Conservation (phyloP, 1,140 invertebrate species). For the Apis laboriosa region DNA sequence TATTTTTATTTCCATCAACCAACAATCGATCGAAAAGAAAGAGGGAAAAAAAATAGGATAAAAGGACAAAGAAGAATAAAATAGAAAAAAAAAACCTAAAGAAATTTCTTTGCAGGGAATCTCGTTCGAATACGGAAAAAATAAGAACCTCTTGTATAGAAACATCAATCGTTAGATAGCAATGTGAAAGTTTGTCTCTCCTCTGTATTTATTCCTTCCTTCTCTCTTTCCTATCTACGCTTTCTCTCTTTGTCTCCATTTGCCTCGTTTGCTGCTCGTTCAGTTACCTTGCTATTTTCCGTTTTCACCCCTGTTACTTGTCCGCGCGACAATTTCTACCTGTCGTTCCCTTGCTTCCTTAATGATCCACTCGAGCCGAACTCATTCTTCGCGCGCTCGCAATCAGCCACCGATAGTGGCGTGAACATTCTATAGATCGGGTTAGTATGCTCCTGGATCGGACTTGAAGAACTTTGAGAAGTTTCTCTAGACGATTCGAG, state of each 20-base stretch:
- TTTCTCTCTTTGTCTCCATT: not conserved
- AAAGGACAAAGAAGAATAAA: not conserved
- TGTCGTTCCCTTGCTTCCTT: slow-evolving; percentile 32
- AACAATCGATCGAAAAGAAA: not conserved
- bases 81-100: not conserved
- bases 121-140: slow-evolving; percentile 34
- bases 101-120: slow-evolving; percentile 26
- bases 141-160: slow-evolving; percentile 15
- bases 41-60: no score
- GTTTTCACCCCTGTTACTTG: slow-evolving; percentile 6
- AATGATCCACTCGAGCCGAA: slow-evolving; percentile 30
- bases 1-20: slow-evolving; percentile 29
- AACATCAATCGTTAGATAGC: slow-evolving; percentile 38
- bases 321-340: slow-evolving; percentile 15
- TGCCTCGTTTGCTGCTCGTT: slow-evolving; percentile 8
- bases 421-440: slow-evolving; percentile 12
- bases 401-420: slow-evolving; percentile 8
- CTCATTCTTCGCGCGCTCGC: slow-evolving; percentile 29
- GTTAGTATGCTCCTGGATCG: not conserved
- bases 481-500: not conserved
- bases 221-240: not conserved
- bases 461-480: slow-evolving; percentile 17
- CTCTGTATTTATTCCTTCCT: no score
- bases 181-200: slow-evolving; percentile 6
- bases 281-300: slow-evolving; percentile 38